These are phyloP conservation scores for Drosophila cracens DNA, from an alignment of 2,888 invertebrate species.

Conservation along the genomic window DNA sequence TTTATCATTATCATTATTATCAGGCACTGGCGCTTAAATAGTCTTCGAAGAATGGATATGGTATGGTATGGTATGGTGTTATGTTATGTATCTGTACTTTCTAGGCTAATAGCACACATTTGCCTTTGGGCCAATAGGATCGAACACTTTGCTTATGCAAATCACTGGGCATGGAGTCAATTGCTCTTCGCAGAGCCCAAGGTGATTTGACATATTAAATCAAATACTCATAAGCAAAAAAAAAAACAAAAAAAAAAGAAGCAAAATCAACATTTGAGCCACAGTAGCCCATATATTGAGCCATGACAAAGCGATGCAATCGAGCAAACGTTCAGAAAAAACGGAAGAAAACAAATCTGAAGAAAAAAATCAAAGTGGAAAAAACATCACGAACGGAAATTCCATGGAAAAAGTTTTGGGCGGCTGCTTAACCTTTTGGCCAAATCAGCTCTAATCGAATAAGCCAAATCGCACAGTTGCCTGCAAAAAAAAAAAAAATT, in stretches of 20 bases:
- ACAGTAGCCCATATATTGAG: conserved; percentile 51
- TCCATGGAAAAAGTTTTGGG: conserved; percentile 73
- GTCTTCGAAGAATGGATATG: conserved; percentile 17
- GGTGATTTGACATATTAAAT: conserved; percentile 64
- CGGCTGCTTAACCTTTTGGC: conserved; percentile 77
- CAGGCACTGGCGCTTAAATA: conserved; percentile 38
- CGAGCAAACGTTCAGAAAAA: conserved; percentile 38
- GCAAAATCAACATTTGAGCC: conserved; percentile 1
- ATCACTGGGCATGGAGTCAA: conserved; percentile 44
- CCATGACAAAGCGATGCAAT: conserved; percentile 73
- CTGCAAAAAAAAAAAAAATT: conserved; percentile 52
- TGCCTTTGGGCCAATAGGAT: conserved; percentile 32
- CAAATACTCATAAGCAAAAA: conserved; percentile 12
- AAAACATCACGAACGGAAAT: conserved; percentile 76
- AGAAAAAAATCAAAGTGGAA: conserved; percentile 62
- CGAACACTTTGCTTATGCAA: conserved; percentile 60
- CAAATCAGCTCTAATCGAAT: conserved; percentile 79
- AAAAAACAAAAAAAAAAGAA: neutral
- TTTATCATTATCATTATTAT: conserved; percentile 47
- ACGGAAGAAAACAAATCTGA: conserved; percentile 14
- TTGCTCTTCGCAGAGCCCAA: conserved; percentile 11
- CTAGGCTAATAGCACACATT: conserved; percentile 75
- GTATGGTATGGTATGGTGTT: neutral
- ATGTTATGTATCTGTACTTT: conserved; percentile 41
- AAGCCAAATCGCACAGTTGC: conserved; percentile 61